Conservation (phyloP, 2,113 vertebrate species). For the Plotosus lineatus region DNA sequence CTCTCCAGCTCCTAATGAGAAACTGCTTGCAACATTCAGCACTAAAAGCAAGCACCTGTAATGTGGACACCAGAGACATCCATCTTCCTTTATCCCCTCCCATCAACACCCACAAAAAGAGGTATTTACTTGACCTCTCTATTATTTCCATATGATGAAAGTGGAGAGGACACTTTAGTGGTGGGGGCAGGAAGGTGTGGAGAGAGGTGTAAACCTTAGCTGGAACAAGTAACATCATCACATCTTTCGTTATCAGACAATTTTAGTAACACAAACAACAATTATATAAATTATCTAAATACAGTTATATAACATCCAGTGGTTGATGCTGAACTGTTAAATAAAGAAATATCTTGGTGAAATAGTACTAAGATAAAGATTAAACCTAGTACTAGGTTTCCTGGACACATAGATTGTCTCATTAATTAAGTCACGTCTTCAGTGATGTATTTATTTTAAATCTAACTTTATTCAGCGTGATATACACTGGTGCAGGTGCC, state of each 20-base stretch:
- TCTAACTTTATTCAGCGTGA: not conserved
- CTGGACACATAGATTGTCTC: not conserved
- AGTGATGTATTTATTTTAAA: not conserved
- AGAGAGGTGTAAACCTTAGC: constrained; percentile 20
- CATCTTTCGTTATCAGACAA: constrained; percentile 1
- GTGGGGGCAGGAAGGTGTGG: constrained; percentile 37
- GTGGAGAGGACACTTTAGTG: constrained; percentile 52
- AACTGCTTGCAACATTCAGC: constrained; percentile 65
- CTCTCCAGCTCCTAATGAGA: constrained; percentile 70
- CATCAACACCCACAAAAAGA: constrained; percentile 62
- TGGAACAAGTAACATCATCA: not conserved
- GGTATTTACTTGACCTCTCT: constrained; percentile 66
- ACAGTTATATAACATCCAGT: not conserved
- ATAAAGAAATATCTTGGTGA: not conserved
- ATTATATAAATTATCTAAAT: no score
- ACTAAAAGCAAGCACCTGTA: constrained; percentile 76
- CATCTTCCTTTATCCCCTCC: constrained; percentile 68
- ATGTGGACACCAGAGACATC: constrained; percentile 67
- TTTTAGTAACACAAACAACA: not conserved
- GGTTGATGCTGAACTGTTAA: not conserved
- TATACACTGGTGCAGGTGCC: constrained; percentile 1
- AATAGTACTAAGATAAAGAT: not conserved
- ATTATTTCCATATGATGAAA: constrained; percentile 63
- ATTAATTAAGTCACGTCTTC: not conserved
- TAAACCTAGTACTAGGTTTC: not conserved